Base-by-base conservation (phyloP, 2,797 vertebrate genomes). In the Eulemur coronatus region DNA sequence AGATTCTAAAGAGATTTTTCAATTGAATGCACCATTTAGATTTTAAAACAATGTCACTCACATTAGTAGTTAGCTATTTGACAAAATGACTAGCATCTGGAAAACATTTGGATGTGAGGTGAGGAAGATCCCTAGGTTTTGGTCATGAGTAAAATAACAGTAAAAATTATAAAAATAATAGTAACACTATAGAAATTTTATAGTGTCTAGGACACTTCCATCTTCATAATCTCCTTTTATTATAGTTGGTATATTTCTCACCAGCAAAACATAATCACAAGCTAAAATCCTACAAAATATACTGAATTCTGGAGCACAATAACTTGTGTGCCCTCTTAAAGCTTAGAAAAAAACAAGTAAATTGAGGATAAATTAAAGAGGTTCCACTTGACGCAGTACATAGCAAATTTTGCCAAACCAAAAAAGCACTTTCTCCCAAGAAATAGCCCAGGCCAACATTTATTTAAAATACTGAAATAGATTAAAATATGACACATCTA, bases 141-240 rank as follows among this genome's bases (percentile, higher is more conserved):
- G 46, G 72, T 72, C 24, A 76, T 69, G 52, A 96, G 35, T 89
- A 94, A 96, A 82, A 59, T 76, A 72, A 86, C 38, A 72, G 35
- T 78, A 59, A 84, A 84, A 82, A 78, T 76, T 82, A 35, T 69
- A 46, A 75, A 91, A 78, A 28, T n/a, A 50, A 75, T 14, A 89
- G 57, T 59, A 86, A 96, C 85, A 61, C 69, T 87, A 69, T 33
- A 96, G 50, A 81, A 80, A 84, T 43, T 55, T 94, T 28, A 91
- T 35, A 89, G 12, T 46, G 73, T 92, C 73, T 61, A 95, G 28
- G 85, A 94, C 22, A 70, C 43, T 85, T 96, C 82, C 8, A 91
- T 90, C 65, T 94, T 91, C 48, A 82, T 81, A 94, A 89, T 94
- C 38, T 50, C 81, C 91, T 91, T 84, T 96, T 70, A 94, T 96